Conservation (phyloP, 2,797 vertebrate species). For the Bovichtus variegatus region DNA sequence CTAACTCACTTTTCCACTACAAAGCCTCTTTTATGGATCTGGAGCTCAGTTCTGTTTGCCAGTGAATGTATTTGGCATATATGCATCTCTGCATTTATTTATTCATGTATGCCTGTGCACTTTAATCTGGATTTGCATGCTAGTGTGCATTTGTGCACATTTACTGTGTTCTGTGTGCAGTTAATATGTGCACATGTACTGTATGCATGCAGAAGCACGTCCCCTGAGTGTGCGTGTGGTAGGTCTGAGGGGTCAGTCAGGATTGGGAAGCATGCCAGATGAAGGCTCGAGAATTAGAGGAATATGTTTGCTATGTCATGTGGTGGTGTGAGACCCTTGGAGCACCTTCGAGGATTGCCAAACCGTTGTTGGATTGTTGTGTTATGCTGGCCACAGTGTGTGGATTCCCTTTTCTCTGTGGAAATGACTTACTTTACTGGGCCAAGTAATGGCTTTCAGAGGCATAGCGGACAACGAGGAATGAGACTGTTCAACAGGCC, state of each 20-base stretch:
- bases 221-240: conserved; percentile 48
- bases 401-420: conserved; percentile 58
- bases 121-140: conserved; percentile 22
- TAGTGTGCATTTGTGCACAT: conserved; percentile 10
- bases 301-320: conserved; percentile 68
- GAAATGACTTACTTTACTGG: conserved; percentile 64
- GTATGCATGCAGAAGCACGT: conserved; percentile 9
- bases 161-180: conserved; percentile 12
- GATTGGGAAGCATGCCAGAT: conserved; percentile 52
- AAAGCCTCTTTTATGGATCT: conserved; percentile 16
- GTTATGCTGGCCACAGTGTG: conserved; percentile 61
- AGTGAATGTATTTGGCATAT: conserved; percentile 13
- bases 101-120: conserved; percentile 1
- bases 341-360: conserved; percentile 61
- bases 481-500: conserved; percentile 47
- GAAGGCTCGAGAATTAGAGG: conserved; percentile 55
- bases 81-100: conserved; percentile 11
- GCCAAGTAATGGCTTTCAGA: conserved; percentile 68
- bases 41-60: conserved; percentile 22
- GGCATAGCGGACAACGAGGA: conserved; percentile 39
- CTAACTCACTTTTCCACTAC: background rate
- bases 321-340: conserved; percentile 64
- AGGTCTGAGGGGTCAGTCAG: conserved; percentile 63
- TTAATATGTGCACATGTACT: conserved; percentile 1
- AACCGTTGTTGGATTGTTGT: conserved; percentile 67